Conservation (phyloP, 2,113 vertebrate genomes). For the Sorex araneus region DNA sequence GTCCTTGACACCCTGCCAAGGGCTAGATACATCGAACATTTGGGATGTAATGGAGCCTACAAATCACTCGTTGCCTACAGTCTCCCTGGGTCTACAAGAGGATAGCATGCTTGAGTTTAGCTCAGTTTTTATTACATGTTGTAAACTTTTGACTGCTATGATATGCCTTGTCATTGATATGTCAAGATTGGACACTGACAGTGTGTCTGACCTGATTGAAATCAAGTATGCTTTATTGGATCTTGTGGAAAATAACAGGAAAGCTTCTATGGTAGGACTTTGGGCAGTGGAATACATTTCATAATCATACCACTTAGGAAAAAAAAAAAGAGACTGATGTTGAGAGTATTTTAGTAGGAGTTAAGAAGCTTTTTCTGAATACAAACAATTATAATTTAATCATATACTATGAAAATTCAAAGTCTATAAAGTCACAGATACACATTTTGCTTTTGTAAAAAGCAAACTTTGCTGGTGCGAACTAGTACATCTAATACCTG, state of each 20-base stretch:
- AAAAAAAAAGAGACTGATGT: rapidly evolving
- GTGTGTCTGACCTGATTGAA: slow-evolving; percentile 80
- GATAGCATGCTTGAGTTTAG: slow-evolving; percentile 79
- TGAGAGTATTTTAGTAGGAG: slow-evolving; percentile 23
- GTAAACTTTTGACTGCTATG: slow-evolving; percentile 86
- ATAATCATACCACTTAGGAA: not conserved
- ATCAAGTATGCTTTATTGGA: slow-evolving; percentile 77
- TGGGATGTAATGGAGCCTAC: slow-evolving; percentile 88
- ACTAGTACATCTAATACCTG: not conserved
- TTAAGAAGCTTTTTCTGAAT: not conserved
- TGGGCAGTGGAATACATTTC: slow-evolving; percentile 49
- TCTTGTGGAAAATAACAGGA: slow-evolving; percentile 67
- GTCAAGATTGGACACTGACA: slow-evolving; percentile 82
- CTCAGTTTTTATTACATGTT: slow-evolving; percentile 87
- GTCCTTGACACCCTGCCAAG: slow-evolving; percentile 89
- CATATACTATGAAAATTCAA: not conserved
- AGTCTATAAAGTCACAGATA: not conserved
- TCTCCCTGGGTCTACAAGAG: slow-evolving; percentile 78
- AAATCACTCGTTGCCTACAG: slow-evolving; percentile 87
- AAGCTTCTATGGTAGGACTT: not conserved
- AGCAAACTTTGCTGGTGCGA: slow-evolving; percentile 20
- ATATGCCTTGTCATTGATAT: slow-evolving; percentile 82
- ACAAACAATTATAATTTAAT: not conserved
- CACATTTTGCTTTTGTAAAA: not conserved
- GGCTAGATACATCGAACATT: slow-evolving; percentile 87